Conservation (phyloP, 2,888 invertebrate genomes). For the Aphrophora alni region DNA sequence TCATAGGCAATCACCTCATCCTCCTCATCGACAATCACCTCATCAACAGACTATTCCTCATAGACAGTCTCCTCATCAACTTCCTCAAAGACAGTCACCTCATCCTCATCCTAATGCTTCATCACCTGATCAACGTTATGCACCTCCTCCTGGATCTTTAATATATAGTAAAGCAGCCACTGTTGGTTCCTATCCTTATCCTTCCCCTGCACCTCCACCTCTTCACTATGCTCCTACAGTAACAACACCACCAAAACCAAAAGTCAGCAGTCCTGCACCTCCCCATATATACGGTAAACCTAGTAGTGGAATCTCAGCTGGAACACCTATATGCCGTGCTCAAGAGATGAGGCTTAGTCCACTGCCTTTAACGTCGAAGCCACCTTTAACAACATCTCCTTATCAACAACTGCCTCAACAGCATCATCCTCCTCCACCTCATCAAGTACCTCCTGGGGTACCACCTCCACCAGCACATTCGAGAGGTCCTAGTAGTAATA, state of each 20-base stretch:
- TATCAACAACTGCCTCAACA: conserved; percentile 63
- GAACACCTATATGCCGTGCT: conserved; percentile 62
- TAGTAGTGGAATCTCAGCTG: conserved; percentile 64
- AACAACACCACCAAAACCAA: conserved; percentile 64
- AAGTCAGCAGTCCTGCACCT: conserved; percentile 80
- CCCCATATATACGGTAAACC: conserved; percentile 76
- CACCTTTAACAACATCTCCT: conserved; percentile 60
- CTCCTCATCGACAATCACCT: conserved; percentile 47
- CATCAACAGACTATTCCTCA: conserved; percentile 53
- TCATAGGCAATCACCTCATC: conserved; percentile 58
- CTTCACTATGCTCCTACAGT: conserved; percentile 61
- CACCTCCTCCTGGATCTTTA: conserved; percentile 42
- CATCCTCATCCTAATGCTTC: conserved; percentile 46
- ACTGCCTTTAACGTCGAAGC: conserved; percentile 65
- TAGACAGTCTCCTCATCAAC: conserved; percentile 49
- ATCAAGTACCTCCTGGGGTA: conserved; percentile 60
- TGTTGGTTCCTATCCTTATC: conserved; percentile 57
- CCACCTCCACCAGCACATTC: conserved; percentile 56
- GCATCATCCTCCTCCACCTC: conserved; percentile 56
- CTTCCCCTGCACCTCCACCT: conserved; percentile 50
- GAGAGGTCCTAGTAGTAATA: conserved; percentile 52
- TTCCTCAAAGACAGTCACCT: conserved; percentile 51
- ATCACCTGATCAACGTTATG: conserved; percentile 46
- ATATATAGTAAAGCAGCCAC: conserved; percentile 50
- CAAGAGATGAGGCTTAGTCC: conserved; percentile 56